Percentiles rank a stretch among this genome's conserved stretches.
Evolutionary conservation across 2,113 vertebrate species (phyloP).

Genomic region (Dascyllus trimaculatus): DNA sequence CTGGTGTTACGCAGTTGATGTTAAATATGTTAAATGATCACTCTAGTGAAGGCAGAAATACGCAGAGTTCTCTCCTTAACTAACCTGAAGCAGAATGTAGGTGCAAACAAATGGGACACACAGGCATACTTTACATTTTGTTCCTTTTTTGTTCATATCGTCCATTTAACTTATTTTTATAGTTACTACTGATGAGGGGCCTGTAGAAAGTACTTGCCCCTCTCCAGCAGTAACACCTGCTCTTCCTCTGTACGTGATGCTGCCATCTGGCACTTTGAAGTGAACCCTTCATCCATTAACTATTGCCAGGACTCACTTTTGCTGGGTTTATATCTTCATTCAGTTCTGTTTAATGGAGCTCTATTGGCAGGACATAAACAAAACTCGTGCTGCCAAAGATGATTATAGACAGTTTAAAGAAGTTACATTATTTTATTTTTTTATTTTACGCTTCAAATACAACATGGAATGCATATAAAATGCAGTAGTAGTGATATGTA

Average conservation of each 20-base stretch:
- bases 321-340: background rate
- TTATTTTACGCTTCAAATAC: no score
- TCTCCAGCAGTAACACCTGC: background rate
- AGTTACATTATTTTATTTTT: no score
- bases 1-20: no score
- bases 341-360: background rate
- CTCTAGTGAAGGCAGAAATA: no score
- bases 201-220: background rate
- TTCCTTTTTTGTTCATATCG: slow-evolving; percentile 25
- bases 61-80: background rate
- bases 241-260: slow-evolving; percentile 4
- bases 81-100: background rate
- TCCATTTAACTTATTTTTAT: slow-evolving; percentile 21
- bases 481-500: no score
- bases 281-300: slow-evolving; percentile 5
- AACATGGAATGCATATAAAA: no score
- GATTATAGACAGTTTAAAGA: background rate
- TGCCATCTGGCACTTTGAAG: slow-evolving; percentile 42
- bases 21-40: no score
- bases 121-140: slow-evolving; percentile 2
- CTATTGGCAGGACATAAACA: background rate
- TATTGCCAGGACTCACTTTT: background rate
- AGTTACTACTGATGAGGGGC: slow-evolving; percentile 7
- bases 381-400: background rate
- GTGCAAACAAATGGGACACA: background rate